Conservation (phyloP, 2,888 invertebrate species). For the Xanthorhoe spadicearia region DNA sequence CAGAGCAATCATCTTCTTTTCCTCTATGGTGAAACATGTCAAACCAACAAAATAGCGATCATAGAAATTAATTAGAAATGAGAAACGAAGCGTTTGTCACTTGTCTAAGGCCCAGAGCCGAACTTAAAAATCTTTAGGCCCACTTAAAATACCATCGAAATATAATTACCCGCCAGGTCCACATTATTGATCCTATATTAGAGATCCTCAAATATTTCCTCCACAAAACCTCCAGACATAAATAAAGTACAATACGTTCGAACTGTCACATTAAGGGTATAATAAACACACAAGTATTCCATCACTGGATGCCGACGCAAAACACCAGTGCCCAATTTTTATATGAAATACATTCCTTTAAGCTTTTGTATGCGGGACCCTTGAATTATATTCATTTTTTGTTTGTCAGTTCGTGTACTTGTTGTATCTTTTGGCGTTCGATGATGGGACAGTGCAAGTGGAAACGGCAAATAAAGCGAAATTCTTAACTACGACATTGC, state of each 20-base stretch:
- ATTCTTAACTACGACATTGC: neutral
- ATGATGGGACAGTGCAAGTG: slow-evolving; percentile 46
- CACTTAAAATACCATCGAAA: slow-evolving; percentile 18
- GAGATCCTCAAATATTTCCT: slow-evolving; percentile 32
- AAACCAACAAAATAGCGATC: too few relatives aligned
- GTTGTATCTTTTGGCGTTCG: slow-evolving; percentile 50
- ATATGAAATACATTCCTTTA: slow-evolving; percentile 46
- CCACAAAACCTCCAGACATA: slow-evolving; percentile 44
- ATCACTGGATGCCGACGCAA: slow-evolving; percentile 63
- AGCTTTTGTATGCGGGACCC: slow-evolving; percentile 39
- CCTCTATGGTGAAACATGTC: too few relatives aligned
- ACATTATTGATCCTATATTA: slow-evolving; percentile 28
- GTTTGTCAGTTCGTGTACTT: slow-evolving; percentile 44
- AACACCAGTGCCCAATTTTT: slow-evolving; percentile 54
- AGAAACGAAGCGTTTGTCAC: too few relatives aligned
- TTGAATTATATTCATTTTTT: slow-evolving; percentile 50
- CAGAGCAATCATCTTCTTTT: too few relatives aligned
- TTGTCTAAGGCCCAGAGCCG: neutral
- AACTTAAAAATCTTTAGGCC: slow-evolving; percentile 13
- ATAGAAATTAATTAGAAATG: too few relatives aligned
- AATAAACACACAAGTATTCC: slow-evolving; percentile 72
- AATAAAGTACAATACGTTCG: slow-evolving; percentile 67
- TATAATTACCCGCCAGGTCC: slow-evolving; percentile 24
- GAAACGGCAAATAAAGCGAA: slow-evolving; percentile 42
- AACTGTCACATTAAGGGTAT: slow-evolving; percentile 75